These are phyloP conservation scores for Caenorhabditis plicata DNA, from an alignment of 2,888 invertebrate genomes.

Conservation along the genomic window DNA sequence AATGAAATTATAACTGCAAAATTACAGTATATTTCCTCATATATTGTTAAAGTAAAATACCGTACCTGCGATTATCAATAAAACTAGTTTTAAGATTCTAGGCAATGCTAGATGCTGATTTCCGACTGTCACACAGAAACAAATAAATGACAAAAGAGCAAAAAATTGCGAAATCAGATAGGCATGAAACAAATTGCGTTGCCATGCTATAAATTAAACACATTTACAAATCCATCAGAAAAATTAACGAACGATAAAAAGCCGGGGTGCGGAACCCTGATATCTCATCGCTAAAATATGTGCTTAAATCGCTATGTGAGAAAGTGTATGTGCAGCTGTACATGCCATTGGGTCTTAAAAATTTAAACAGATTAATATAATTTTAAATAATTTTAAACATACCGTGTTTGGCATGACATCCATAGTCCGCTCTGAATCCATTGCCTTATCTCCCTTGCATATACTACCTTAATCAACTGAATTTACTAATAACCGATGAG, in stretches of 20 bases:
- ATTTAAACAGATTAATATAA: neutral
- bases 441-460: conserved; percentile 58
- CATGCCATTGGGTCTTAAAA: conserved; percentile 58
- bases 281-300: conserved; percentile 57
- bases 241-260: conserved; percentile 53
- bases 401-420: conserved; percentile 62
- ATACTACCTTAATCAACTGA: conserved; percentile 18
- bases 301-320: conserved; percentile 55
- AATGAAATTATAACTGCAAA: conserved; percentile 42
- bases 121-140: conserved; percentile 51
- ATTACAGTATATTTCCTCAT: neutral
- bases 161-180: conserved; percentile 54
- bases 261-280: conserved; percentile 58
- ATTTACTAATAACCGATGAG: too few relatives aligned
- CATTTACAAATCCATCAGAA: neutral
- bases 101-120: conserved; percentile 12
- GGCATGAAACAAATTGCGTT: conserved; percentile 55
- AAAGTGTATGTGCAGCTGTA: conserved; percentile 64
- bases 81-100: conserved; percentile 13
- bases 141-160: conserved; percentile 54
- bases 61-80: conserved; percentile 22
- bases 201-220: conserved; percentile 54
- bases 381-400: neutral
- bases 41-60: neutral
- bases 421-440: conserved; percentile 64